Evolutionary conservation across 2,797 vertebrate species (phyloP).

Genomic region (Mus caroli): DNA sequence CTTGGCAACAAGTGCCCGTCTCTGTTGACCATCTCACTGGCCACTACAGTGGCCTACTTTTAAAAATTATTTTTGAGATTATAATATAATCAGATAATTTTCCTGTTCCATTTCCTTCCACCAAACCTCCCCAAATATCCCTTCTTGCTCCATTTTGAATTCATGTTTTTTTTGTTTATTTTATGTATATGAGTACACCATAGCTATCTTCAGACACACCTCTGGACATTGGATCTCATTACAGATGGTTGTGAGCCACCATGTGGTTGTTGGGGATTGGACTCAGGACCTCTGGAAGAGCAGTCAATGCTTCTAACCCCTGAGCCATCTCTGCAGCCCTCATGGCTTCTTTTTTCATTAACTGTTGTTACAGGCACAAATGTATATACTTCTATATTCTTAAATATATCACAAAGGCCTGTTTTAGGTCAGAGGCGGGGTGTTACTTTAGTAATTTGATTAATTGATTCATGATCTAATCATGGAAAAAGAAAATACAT

Average conservation of each 20-base stretch:
- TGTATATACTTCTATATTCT: not conserved
- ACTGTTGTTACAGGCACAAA: not conserved
- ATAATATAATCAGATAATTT: not conserved
- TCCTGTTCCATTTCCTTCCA: not conserved
- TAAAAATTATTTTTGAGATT: not conserved
- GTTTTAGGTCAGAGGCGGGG: not conserved
- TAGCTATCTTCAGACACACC: too few relatives aligned
- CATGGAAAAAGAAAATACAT: not conserved
- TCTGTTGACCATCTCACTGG: not conserved
- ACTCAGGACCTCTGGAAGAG: too few relatives aligned
- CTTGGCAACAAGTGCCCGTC: not conserved
- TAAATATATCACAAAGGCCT: not conserved
- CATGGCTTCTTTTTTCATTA: not conserved
- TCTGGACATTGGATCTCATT: too few relatives aligned
- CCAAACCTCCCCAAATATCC: not conserved
- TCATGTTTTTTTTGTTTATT: too few relatives aligned
- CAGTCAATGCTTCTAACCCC: too few relatives aligned
- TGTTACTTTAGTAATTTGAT: constrained; percentile 36
- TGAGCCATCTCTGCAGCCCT: too few relatives aligned
- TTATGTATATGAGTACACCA: too few relatives aligned
- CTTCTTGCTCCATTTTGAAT: not conserved
- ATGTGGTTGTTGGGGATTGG: too few relatives aligned
- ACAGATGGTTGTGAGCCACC: too few relatives aligned
- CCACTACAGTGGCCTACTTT: not conserved
- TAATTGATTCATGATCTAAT: constrained; percentile 3